Evolutionary conservation across 2,888 invertebrate genomes (phyloP).

Genomic region (Diaphora mendica): DNA sequence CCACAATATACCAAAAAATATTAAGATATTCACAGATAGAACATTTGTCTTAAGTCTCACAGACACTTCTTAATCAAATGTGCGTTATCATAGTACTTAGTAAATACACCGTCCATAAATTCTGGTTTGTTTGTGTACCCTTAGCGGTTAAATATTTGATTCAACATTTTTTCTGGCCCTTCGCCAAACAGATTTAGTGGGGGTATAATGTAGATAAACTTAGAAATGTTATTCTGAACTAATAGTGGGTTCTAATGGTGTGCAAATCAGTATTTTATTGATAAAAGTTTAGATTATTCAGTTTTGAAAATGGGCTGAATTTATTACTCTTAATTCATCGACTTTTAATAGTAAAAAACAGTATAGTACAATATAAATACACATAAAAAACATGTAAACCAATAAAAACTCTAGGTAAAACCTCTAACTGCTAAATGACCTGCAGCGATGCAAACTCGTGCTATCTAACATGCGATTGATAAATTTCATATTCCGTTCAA

Average conservation of each 20-base stretch:
- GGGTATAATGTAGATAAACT: conserved; percentile 19
- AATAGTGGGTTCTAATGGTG: conserved; percentile 13
- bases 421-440: too few species aligned
- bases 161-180: conserved; percentile 33
- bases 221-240: conserved; percentile 13
- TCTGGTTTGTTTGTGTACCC: conserved; percentile 33
- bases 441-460: too few species aligned
- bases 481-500: too few species aligned
- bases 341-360: too few species aligned
- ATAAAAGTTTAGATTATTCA: not conserved
- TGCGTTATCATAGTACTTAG: conserved; percentile 8
- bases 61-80: conserved; percentile 11
- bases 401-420: too few species aligned
- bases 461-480: too few species aligned
- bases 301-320: not conserved
- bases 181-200: conserved; percentile 26
- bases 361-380: too few species aligned
- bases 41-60: not conserved
- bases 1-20: not conserved
- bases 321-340: too few species aligned
- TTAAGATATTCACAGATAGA: not conserved
- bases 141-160: conserved; percentile 32
- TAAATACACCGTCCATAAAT: conserved; percentile 25
- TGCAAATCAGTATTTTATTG: conserved; percentile 1
- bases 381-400: too few species aligned